These are phyloP conservation scores for Andricus curvator DNA, from an alignment of 2,888 invertebrate genomes.

Conservation along the genomic window DNA sequence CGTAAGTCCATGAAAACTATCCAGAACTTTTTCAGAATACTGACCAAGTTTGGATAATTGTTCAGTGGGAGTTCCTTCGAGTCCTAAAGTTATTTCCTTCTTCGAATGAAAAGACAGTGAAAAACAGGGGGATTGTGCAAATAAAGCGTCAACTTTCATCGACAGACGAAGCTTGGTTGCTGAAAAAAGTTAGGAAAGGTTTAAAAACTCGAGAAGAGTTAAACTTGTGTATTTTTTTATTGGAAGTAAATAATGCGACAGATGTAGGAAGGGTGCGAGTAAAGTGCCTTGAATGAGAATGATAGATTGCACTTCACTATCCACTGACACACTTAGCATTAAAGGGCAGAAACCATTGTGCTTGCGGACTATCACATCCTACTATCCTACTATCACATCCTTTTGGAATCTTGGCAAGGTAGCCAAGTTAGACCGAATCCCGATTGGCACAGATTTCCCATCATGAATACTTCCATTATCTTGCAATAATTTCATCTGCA, in stretches of 20 bases:
- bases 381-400: slow-evolving; percentile 11
- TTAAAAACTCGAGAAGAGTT: background rate
- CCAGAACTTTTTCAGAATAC: slow-evolving; percentile 4
- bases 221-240: background rate
- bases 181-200: slow-evolving; percentile 1
- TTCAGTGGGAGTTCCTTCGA: background rate
- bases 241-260: slow-evolving; percentile 17
- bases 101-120: slow-evolving; percentile 5
- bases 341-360: slow-evolving; percentile 32
- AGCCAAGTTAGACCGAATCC: background rate
- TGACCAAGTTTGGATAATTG: background rate
- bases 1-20: background rate
- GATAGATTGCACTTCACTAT: slow-evolving; percentile 65
- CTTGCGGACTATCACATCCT: slow-evolving; percentile 3
- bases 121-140: background rate
- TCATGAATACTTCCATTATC: background rate
- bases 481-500: background rate
- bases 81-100: background rate
- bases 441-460: background rate
- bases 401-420: slow-evolving; percentile 24
- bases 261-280: background rate
- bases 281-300: slow-evolving; percentile 45
- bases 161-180: background rate
- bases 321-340: slow-evolving; percentile 58
- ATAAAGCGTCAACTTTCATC: slow-evolving; percentile 16